A percentile compares a stretch with the other conserved stretches of the same genome.
Evolutionary conservation across 2,113 vertebrate species (phyloP).

Genomic region (Gallinago undulata): DNA sequence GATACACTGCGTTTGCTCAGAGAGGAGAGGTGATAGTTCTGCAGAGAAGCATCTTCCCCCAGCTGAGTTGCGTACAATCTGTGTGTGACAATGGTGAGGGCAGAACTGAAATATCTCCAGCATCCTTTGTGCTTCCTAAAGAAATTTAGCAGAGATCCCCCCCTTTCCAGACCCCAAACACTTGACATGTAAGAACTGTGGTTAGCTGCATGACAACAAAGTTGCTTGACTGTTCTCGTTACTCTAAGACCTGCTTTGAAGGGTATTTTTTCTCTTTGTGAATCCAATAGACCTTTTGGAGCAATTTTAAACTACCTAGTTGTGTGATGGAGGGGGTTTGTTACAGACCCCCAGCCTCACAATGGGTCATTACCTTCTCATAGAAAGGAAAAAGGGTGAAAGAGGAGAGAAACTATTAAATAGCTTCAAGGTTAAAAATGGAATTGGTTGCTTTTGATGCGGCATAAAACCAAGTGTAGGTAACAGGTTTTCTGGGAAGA

Average conservation of each 20-base stretch:
- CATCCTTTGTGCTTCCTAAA: neutral
- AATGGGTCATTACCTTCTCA: neutral
- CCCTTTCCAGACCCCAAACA: neutral
- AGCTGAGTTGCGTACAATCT: neutral
- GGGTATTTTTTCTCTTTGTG: neutral
- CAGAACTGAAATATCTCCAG: neutral
- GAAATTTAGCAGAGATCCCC: neutral
- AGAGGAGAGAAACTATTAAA: neutral
- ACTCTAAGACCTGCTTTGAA: neutral
- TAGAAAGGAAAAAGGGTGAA: neutral
- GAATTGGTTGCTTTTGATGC: neutral
- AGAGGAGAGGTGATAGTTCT: neutral
- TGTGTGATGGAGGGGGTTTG: neutral
- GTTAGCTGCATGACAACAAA: neutral
- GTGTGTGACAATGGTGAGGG: rapidly evolving
- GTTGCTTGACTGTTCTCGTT: neutral
- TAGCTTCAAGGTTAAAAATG: neutral
- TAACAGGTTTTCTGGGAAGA: neutral
- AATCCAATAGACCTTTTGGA: neutral
- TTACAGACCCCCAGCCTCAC: neutral
- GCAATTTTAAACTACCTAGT: neutral
- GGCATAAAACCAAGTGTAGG: neutral
- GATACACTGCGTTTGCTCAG: neutral
- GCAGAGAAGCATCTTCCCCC: neutral
- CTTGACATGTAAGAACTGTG: neutral